A percentile compares a stretch with the other conserved stretches of the same genome.
Evolutionary conservation across 2,888 invertebrate genomes (phyloP).

Genomic region (Kuschelorhynchus macadamiae): DNA sequence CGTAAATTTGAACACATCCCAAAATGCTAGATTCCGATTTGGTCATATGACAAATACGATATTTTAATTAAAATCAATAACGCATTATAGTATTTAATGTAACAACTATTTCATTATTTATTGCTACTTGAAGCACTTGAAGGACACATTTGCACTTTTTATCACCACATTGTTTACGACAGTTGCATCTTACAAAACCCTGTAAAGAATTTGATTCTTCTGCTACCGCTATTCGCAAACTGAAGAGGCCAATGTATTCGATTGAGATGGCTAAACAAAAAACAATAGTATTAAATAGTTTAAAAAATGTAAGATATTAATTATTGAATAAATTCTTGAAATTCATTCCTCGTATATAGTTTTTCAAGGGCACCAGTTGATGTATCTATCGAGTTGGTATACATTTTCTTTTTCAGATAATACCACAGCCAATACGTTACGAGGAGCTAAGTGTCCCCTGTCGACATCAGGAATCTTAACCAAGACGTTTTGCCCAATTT

Average conservation of each 20-base stretch:
- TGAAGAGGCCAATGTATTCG: neutral
- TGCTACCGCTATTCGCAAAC: neutral
- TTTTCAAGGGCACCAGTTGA: slow-evolving; percentile 31
- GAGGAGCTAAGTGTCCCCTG: slow-evolving; percentile 11
- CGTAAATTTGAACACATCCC: too few relatives aligned
- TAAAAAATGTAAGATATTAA: slow-evolving; percentile 5
- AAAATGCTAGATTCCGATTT: too few relatives aligned
- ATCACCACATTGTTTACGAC: slow-evolving; percentile 23
- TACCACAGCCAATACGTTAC: slow-evolving; percentile 15
- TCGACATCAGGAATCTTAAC: slow-evolving; percentile 32
- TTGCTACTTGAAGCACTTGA: slow-evolving; percentile 7
- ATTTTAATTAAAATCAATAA: slow-evolving; percentile 13
- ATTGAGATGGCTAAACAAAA: neutral
- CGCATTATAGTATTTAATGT: neutral
- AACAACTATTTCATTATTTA: slow-evolving; percentile 15
- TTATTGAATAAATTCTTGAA: too few relatives aligned
- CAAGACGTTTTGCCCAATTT: slow-evolving; percentile 19
- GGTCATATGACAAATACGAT: too few relatives aligned
- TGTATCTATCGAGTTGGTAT: slow-evolving; percentile 28
- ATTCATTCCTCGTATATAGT: slow-evolving; percentile 27
- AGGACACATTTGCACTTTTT: slow-evolving; percentile 25
- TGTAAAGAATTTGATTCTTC: slow-evolving; percentile 1
- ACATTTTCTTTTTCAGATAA: slow-evolving; percentile 19
- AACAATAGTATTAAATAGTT: neutral
- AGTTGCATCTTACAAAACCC: slow-evolving; percentile 13